Evolutionary conservation across 2,113 vertebrate species (phyloP).

Genomic region (Ictalurus furcatus): DNA sequence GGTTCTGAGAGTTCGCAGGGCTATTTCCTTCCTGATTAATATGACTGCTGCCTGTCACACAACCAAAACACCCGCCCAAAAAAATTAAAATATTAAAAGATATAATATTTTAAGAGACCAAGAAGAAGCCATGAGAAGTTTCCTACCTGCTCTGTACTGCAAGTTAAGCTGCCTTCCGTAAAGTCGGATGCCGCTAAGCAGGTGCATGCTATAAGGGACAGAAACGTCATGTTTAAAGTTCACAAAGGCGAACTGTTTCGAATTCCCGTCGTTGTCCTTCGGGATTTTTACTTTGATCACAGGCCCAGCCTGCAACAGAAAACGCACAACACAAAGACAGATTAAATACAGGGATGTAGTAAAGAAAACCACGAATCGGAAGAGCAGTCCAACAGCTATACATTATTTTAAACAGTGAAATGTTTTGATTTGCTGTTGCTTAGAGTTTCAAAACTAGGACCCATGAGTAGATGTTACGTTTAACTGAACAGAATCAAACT

Average conservation of each 20-base stretch:
- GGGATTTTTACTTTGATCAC: slow-evolving; percentile 93
- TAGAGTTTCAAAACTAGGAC: neutral
- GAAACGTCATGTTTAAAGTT: slow-evolving; percentile 94
- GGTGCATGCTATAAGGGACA: slow-evolving; percentile 85
- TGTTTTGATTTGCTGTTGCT: neutral
- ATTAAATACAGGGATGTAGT: no score
- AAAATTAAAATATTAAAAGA: neutral
- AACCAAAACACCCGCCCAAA: neutral
- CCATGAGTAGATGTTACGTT: neutral
- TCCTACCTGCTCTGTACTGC: slow-evolving; percentile 88
- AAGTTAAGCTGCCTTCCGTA: slow-evolving; percentile 86
- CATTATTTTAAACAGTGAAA: neutral
- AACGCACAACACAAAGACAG: neutral
- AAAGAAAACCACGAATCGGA: neutral
- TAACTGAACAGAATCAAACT: neutral
- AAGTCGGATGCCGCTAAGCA: slow-evolving; percentile 85
- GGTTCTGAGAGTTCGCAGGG: slow-evolving; percentile 68
- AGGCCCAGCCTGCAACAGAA: slow-evolving; percentile 83
- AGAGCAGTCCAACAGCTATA: neutral
- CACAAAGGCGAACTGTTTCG: slow-evolving; percentile 94
- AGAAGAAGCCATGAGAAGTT: neutral
- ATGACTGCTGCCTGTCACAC: slow-evolving; percentile 85
- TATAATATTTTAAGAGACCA: neutral
- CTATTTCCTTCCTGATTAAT: slow-evolving; percentile 73
- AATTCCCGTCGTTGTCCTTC: slow-evolving; percentile 86